Conservation (phyloP, 2,797 vertebrate species). For the Chromobotia macracanthus region DNA sequence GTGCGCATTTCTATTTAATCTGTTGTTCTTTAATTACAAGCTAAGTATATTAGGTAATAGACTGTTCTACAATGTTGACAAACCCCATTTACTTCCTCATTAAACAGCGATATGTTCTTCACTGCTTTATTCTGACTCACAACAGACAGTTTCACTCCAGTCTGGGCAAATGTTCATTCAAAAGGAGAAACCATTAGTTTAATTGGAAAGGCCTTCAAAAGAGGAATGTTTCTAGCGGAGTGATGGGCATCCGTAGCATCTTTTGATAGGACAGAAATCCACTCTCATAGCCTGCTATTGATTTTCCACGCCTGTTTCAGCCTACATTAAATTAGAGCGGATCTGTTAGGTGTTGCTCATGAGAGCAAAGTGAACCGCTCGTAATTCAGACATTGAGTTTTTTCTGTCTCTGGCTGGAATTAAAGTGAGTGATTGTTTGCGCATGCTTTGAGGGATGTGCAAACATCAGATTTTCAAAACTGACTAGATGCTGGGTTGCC, state of each 20-base stretch:
- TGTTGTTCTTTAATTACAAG: conserved; percentile 41
- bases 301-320: conserved; percentile 44
- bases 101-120: conserved; percentile 22
- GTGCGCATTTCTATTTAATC: conserved; percentile 8
- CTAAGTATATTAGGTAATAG: conserved; percentile 21
- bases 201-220: conserved; percentile 52
- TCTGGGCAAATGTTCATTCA: conserved; percentile 31
- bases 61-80: conserved; percentile 25
- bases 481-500: not conserved
- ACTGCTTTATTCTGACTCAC: not conserved
- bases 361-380: conserved; percentile 50
- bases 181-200: conserved; percentile 45
- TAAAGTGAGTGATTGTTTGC: conserved; percentile 3
- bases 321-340: conserved; percentile 53
- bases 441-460: conserved; percentile 3
- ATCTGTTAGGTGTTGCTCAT: conserved; percentile 53
- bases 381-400: conserved; percentile 35
- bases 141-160: not conserved
- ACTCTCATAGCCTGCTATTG: conserved; percentile 48
- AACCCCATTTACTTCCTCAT: conserved; percentile 27
- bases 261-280: conserved; percentile 51
- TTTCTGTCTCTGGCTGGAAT: conserved; percentile 19
- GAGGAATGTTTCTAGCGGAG: conserved; percentile 43
- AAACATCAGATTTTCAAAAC: not conserved
- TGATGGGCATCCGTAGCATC: conserved; percentile 23